These are phyloP conservation scores for Eolophus roseicapilla DNA, from an alignment of 2,113 vertebrate genomes.

Conservation along the genomic window DNA sequence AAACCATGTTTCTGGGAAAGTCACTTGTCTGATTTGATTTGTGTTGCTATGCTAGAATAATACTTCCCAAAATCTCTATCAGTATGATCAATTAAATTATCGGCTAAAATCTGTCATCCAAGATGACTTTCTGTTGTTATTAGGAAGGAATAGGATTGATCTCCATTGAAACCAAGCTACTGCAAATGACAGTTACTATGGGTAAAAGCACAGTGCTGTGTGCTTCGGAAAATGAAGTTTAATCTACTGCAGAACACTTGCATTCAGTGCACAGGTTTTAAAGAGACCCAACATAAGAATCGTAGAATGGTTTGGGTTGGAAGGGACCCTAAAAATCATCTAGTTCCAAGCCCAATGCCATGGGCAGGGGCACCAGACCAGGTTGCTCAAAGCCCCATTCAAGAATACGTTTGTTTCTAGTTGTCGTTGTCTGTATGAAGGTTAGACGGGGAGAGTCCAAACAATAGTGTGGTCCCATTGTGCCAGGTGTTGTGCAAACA, in stretches of 20 bases:
- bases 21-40: neutral
- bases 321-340: neutral
- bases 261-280: neutral
- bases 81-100: conserved; percentile 19
- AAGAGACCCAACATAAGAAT: neutral
- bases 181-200: neutral
- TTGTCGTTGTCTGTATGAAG: neutral
- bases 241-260: neutral
- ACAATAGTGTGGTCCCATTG: accelerated
- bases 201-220: neutral
- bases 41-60: conserved; percentile 21
- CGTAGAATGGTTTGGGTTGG: neutral
- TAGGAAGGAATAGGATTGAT: neutral
- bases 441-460: neutral
- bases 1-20: conserved; percentile 15
- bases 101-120: neutral
- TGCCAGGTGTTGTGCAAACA: neutral
- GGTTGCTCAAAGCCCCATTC: neutral
- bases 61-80: conserved; percentile 22
- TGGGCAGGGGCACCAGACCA: neutral
- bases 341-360: neutral
- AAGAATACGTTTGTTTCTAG: neutral
- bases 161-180: neutral
- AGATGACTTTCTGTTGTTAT: neutral
- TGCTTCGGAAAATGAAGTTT: neutral